Conservation (phyloP, 2,888 invertebrate species). For the Calameuta filiformis region DNA sequence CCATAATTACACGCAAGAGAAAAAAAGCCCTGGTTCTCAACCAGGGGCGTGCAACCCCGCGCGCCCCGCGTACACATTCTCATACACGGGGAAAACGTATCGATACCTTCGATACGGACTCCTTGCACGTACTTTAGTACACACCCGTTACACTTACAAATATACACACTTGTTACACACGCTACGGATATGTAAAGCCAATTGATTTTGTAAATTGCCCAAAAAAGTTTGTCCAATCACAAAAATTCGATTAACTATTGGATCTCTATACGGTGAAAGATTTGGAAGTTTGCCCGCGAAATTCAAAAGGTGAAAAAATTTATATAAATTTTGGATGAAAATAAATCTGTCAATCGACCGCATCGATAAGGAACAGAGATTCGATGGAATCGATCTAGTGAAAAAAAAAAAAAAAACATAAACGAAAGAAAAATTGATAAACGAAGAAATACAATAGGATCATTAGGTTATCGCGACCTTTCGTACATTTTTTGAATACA, state of each 20-base stretch:
- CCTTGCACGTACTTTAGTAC: slow-evolving; percentile 39
- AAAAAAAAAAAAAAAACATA: neutral
- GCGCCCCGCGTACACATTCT: slow-evolving; percentile 51
- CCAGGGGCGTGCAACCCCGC: slow-evolving; percentile 51
- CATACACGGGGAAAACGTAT: slow-evolving; percentile 41
- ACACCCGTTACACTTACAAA: slow-evolving; percentile 46
- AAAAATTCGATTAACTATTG: slow-evolving; percentile 27
- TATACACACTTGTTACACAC: slow-evolving; percentile 42
- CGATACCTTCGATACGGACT: slow-evolving; percentile 12
- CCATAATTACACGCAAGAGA: slow-evolving; percentile 7
- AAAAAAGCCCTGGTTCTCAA: slow-evolving; percentile 58
- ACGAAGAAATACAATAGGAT: neutral
- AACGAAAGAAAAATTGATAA: slow-evolving; percentile 12
- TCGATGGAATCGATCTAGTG: neutral
- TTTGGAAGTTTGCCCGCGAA: neutral
- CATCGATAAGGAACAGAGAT: neutral
- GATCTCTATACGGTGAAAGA: slow-evolving; percentile 12
- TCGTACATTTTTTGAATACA: slow-evolving; percentile 9
- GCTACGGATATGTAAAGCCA: slow-evolving; percentile 67
- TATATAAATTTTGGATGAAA: neutral
- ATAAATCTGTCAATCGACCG: neutral
- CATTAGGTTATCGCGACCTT: neutral
- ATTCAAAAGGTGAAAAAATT: neutral
- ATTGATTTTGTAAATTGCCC: slow-evolving; percentile 66
- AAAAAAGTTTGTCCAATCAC: slow-evolving; percentile 32